Evolutionary conservation across 2,888 invertebrate species (phyloP).

Genomic region (Encarsia formosa): DNA sequence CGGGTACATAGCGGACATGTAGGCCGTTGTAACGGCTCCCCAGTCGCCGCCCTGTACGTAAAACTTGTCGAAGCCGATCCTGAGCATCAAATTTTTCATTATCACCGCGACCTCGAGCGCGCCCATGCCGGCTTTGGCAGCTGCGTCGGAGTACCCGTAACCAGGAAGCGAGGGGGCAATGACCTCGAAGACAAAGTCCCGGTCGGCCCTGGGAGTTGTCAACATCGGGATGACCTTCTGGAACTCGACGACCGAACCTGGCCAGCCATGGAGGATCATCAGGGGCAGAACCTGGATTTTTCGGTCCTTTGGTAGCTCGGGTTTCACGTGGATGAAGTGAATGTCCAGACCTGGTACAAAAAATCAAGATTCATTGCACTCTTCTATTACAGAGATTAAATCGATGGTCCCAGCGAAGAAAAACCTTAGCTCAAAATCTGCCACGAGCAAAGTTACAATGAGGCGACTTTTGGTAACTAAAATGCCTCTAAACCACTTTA

Average conservation of each 20-base stretch:
- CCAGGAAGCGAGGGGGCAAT: constrained; percentile 53
- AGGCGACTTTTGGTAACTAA: too few species aligned
- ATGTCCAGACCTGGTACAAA: constrained; percentile 57
- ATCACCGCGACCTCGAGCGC: constrained; percentile 57
- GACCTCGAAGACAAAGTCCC: constrained; percentile 63
- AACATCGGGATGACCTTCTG: constrained; percentile 69
- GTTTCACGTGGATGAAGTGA: constrained; percentile 67
- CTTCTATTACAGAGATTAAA: too few species aligned
- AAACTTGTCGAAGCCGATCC: constrained; percentile 64
- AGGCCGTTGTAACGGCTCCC: constrained; percentile 64
- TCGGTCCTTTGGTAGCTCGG: constrained; percentile 41
- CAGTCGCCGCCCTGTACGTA: constrained; percentile 80
- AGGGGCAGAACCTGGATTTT: constrained; percentile 58
- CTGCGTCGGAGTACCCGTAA: constrained; percentile 55
- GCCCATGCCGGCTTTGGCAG: constrained; percentile 62
- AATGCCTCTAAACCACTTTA: too few species aligned
- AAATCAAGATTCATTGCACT: too few species aligned
- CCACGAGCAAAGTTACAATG: too few species aligned
- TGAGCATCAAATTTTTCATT: constrained; percentile 65
- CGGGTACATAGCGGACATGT: constrained; percentile 65
- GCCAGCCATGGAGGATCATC: constrained; percentile 83
- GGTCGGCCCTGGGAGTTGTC: constrained; percentile 54
- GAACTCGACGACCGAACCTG: constrained; percentile 83
- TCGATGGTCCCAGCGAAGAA: too few species aligned
- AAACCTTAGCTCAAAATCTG: too few species aligned